Conservation (phyloP, 2,797 vertebrate genomes). For the Perodicticus potto region DNA sequence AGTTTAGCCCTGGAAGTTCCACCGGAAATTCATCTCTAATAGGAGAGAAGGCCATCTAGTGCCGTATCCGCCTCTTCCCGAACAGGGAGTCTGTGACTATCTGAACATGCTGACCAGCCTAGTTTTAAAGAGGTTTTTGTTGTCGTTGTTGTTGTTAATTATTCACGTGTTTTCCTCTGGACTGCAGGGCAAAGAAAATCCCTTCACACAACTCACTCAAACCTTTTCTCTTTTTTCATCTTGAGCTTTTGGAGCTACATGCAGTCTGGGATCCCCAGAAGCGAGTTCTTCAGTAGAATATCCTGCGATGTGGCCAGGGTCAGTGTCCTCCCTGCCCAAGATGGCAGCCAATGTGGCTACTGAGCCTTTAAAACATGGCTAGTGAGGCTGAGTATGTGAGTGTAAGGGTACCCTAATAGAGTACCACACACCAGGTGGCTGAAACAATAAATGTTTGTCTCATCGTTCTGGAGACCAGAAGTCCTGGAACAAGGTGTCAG, state of each 20-base stretch:
- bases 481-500: not conserved
- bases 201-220: not conserved
- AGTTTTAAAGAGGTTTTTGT: not conserved
- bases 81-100: constrained; percentile 25
- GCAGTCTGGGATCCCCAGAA: not conserved
- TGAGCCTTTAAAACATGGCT: rapidly evolving
- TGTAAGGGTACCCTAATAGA: rapidly evolving
- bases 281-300: not conserved
- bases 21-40: constrained; percentile 29
- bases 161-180: constrained; percentile 10
- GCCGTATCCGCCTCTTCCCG: constrained; percentile 70
- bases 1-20: constrained; percentile 9
- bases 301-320: not conserved
- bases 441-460: not conserved
- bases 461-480: not conserved
- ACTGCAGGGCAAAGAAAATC: constrained; percentile 37
- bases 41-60: constrained; percentile 77
- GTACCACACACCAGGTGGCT: not conserved
- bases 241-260: not conserved
- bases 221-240: not conserved
- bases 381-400: rapidly evolving
- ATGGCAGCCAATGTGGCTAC: rapidly evolving
- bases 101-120: not conserved
- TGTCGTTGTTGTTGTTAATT: not conserved
- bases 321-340: not conserved